These are phyloP conservation scores for Mythimna ferrago DNA, from an alignment of 2,888 invertebrate genomes.

Conservation along the genomic window DNA sequence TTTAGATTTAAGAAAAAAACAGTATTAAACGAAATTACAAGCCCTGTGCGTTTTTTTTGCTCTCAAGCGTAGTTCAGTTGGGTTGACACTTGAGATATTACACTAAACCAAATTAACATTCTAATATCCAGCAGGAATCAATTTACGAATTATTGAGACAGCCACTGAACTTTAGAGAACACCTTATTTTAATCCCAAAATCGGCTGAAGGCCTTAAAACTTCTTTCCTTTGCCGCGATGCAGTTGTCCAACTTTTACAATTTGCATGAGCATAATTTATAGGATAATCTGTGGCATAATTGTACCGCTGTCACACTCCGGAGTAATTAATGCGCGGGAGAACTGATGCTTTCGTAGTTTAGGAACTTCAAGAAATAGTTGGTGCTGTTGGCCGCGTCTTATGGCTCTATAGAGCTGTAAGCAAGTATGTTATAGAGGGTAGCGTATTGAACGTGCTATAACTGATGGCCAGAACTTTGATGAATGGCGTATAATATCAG, in stretches of 20 bases:
- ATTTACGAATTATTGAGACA: too few relatives aligned
- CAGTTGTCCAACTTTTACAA: slow-evolving; percentile 31
- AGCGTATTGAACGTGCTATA: slow-evolving; percentile 5
- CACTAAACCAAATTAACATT: too few relatives aligned
- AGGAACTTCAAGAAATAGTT: slow-evolving; percentile 54
- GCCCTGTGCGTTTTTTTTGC: too few relatives aligned
- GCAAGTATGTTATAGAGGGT: slow-evolving; percentile 22
- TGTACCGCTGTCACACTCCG: slow-evolving; percentile 14
- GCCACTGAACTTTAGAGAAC: too few relatives aligned
- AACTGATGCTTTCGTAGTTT: slow-evolving; percentile 46
- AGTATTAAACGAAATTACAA: too few relatives aligned
- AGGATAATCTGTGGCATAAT: slow-evolving; percentile 44
- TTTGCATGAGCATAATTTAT: slow-evolving; percentile 42
- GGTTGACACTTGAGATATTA: too few relatives aligned
- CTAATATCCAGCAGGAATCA: too few relatives aligned
- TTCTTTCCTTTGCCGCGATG: slow-evolving; percentile 11
- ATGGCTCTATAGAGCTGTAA: slow-evolving; percentile 24
- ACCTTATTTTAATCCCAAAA: not conserved
- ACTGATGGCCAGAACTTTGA: slow-evolving; percentile 20
- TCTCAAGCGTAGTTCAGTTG: too few relatives aligned
- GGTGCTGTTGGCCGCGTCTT: slow-evolving; percentile 9
- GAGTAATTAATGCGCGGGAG: slow-evolving; percentile 41
- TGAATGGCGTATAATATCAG: slow-evolving; percentile 2
- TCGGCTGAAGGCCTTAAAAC: not conserved
- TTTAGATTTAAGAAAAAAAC: too few relatives aligned